These are phyloP conservation scores for Autographa gamma DNA, from an alignment of 2,888 invertebrate species.

Conservation along the genomic window DNA sequence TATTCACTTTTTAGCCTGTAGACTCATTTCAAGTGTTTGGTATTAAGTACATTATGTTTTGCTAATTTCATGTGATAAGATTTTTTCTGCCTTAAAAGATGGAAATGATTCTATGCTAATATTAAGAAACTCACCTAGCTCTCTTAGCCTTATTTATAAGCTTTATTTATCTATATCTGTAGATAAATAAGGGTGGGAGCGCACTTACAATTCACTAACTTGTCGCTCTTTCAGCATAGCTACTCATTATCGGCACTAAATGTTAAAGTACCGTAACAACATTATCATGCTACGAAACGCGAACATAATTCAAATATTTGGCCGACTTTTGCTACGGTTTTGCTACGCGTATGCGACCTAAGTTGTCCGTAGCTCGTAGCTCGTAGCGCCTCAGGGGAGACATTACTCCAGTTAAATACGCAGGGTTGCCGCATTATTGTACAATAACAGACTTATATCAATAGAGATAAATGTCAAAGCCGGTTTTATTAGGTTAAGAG, in stretches of 20 bases:
- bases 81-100: too few species aligned
- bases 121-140: too few species aligned
- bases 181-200: too few species aligned
- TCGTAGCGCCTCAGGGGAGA: conserved; percentile 8
- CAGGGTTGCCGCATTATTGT: conserved; percentile 6
- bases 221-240: background rate
- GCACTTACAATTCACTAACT: background rate
- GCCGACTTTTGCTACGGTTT: conserved; percentile 4
- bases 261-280: conserved; percentile 1
- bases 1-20: too few species aligned
- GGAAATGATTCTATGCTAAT: too few species aligned
- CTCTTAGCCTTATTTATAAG: background rate
- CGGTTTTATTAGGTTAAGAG: background rate
- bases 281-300: conserved; percentile 27
- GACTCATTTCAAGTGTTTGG: too few species aligned
- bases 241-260: conserved; percentile 4
- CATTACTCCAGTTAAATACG: conserved; percentile 6
- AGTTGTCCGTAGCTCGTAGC: conserved; percentile 4
- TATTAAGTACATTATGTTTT: too few species aligned
- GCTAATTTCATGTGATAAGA: too few species aligned
- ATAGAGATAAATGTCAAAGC: conserved; percentile 4
- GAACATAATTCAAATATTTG: conserved; percentile 12
- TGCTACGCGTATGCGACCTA: conserved; percentile 3
- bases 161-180: background rate
- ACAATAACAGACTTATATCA: background rate